Percentiles rank a stretch among this genome's conserved stretches.
phyloP scores from a whole-genome alignment of 2,113 vertebrate species.

The Chauna torquata region DNA sequence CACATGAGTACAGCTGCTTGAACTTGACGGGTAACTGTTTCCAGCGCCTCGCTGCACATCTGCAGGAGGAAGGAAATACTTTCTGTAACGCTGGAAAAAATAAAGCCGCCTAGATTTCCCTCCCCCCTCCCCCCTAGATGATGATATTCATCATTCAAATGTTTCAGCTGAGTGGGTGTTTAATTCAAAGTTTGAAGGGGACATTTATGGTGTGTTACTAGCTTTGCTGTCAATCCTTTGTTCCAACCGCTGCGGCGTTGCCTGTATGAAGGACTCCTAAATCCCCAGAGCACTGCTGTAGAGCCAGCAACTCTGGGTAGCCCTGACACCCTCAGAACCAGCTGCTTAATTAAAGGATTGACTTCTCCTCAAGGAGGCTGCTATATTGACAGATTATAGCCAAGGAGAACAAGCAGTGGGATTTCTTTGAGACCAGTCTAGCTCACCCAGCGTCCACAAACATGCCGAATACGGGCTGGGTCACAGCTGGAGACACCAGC shows the following conservation, averaged over 20 bases:
- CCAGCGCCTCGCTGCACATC: conserved; percentile 61
- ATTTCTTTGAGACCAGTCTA: neutral
- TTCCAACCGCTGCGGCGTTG: neutral
- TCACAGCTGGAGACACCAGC: neutral
- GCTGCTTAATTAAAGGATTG: neutral
- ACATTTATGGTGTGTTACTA: neutral
- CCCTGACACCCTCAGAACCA: neutral
- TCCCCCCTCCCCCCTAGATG: neutral
- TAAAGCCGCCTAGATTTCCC: conserved; percentile 30
- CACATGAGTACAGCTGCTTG: conserved; percentile 57
- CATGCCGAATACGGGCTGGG: neutral
- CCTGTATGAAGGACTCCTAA: neutral
- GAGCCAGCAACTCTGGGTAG: neutral
- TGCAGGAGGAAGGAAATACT: conserved; percentile 71
- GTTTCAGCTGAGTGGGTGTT: conserved; percentile 54
- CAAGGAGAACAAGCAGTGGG: rapidly evolving
- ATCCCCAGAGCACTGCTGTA: neutral
- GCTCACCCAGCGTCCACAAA: neutral
- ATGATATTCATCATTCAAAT: conserved; percentile 23
- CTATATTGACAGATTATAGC: neutral
- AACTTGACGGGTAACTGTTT: conserved; percentile 47
- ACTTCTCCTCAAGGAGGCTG: neutral
- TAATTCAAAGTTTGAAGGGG: conserved; percentile 34
- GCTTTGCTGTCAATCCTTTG: neutral
- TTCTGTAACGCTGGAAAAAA: conserved; percentile 50